Base-by-base conservation (phyloP, 1,140 invertebrate genomes). In the Zaprionus tsacasi region DNA sequence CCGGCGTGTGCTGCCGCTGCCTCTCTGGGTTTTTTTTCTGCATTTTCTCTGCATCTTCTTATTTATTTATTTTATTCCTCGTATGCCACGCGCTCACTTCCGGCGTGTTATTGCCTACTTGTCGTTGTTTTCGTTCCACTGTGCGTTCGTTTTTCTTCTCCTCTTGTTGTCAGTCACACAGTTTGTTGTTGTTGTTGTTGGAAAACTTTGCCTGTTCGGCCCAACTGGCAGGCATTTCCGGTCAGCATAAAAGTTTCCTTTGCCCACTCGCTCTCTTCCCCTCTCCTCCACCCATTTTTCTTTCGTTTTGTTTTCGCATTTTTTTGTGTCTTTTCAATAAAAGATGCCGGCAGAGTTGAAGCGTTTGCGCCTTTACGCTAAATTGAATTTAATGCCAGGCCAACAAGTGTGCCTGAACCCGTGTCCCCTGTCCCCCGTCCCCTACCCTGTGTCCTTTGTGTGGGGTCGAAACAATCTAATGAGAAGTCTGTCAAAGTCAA, bases 321-420 rank as follows among this genome's bases (percentile, higher is more conserved):
- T 55, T 70, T 70, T 65, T 67, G 38, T 55, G 33, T 35, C 35
- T 70, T 82, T 61, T 40, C 58, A 75, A 68, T 64, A 68, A 70
- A 70, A 70, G 58, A 56, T 57, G 7, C 48, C 38, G 40, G 61
- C 25, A 35, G 85, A 86, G 81, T 71, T 85, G 61, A 85, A 85
- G 82, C 81, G 82, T 81, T 81, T 85, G 81, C 82, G 82, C 81
- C 81, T 86, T 89, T 88, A 83, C 83, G 80, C 74, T 80, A 88
- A 88, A 88, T 88, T 88, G 83, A 88, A 88, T 88, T 88, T 88
- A 89, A 88, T 88, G 83, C 74, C 57, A 59, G 70, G 57, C 21
- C 30, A 55, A 73, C 70, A 75, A 83, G 79, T 82, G 40, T 45
- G 6, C 40, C n/a, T 6, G n/a, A 2, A 8, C 40, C 40, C n/a